Conservation (phyloP, 2,797 vertebrate species). For the Chloroceryle inda region DNA sequence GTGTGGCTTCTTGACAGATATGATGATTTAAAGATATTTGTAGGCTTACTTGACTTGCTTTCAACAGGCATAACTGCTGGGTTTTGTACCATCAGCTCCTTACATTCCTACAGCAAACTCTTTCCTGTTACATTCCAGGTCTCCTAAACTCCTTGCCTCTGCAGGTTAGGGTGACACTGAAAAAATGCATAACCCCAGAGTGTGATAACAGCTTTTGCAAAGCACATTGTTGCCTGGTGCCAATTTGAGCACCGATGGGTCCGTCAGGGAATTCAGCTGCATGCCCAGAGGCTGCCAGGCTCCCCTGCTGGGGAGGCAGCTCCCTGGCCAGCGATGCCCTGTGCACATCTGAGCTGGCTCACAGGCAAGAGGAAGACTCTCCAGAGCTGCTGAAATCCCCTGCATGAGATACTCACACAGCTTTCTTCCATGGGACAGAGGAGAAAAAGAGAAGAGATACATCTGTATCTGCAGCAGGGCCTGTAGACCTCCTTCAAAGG, state of each 20-base stretch:
- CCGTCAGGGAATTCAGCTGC: background rate
- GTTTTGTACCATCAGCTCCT: background rate
- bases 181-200: constrained; percentile 47
- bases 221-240: background rate
- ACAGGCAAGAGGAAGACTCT: background rate
- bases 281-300: background rate
- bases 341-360: background rate
- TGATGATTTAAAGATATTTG: constrained; percentile 25
- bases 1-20: constrained; percentile 29
- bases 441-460: background rate
- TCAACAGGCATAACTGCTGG: background rate
- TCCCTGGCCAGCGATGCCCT: background rate
- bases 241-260: background rate
- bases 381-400: background rate
- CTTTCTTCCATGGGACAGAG: background rate
- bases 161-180: constrained; percentile 52
- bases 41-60: constrained; percentile 25
- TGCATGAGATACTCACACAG: background rate
- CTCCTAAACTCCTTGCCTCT: constrained; percentile 14
- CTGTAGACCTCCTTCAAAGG: background rate
- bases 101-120: constrained; percentile 5
- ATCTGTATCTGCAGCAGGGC: background rate
- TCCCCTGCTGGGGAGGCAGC: background rate
- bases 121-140: background rate
- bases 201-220: constrained; percentile 54